Percentiles rank a stretch among this genome's conserved stretches.
Evolutionary conservation across 2,888 invertebrate genomes (phyloP).

Genomic region (Neocrepidodera transversa): DNA sequence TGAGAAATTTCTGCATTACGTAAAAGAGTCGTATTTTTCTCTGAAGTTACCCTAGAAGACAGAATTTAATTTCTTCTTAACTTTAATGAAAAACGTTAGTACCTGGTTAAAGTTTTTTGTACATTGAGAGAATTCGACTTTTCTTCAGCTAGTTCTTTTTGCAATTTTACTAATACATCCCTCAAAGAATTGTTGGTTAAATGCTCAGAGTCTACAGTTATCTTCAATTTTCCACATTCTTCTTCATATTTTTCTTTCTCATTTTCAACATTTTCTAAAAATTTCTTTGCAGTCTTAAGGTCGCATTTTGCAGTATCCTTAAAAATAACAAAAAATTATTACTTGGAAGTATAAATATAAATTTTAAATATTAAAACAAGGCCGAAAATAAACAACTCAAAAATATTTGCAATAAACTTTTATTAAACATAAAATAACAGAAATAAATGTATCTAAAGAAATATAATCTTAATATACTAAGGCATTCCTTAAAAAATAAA

Average conservation of each 20-base stretch:
- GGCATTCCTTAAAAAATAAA: constrained; percentile 26
- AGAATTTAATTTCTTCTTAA: too few species aligned
- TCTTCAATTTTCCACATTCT: constrained; percentile 62
- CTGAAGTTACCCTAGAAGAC: constrained; percentile 69
- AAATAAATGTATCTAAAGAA: constrained; percentile 28
- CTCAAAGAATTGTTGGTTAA: constrained; percentile 62
- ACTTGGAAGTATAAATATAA: background rate
- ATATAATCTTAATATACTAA: constrained; percentile 20
- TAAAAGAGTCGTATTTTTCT: constrained; percentile 77
- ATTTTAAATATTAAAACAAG: constrained; percentile 16
- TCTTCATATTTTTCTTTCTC: constrained; percentile 63
- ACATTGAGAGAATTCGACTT: constrained; percentile 62
- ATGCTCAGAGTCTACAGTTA: constrained; percentile 65
- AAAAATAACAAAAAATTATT: constrained; percentile 29
- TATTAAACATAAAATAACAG: constrained; percentile 40
- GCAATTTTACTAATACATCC: constrained; percentile 64
- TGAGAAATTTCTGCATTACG: constrained; percentile 85
- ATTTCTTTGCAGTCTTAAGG: constrained; percentile 57
- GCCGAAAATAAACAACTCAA: constrained; percentile 44
- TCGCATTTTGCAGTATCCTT: constrained; percentile 55
- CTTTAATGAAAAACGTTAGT: too few species aligned
- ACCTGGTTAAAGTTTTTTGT: constrained; percentile 59
- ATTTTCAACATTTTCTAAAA: constrained; percentile 58
- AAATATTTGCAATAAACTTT: constrained; percentile 40
- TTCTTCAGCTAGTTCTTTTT: constrained; percentile 63